Conservation (phyloP, 2,113 vertebrate genomes). For the Amia ocellicauda region DNA sequence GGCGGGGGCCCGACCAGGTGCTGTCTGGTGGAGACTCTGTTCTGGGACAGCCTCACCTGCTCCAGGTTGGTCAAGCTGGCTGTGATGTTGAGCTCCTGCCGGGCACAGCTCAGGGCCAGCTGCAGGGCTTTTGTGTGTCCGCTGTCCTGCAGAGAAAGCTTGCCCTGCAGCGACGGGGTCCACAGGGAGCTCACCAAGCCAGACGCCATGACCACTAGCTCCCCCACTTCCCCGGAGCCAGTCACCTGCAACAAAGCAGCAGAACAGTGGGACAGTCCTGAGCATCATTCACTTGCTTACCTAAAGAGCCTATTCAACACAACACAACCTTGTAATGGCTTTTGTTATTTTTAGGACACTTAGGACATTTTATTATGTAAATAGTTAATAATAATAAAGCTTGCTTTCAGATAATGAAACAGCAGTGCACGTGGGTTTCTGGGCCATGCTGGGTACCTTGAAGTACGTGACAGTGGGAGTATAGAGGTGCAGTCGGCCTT, state of each 20-base stretch:
- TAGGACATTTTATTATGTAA: no score
- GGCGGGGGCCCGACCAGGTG: no score
- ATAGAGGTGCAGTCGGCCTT: conserved; percentile 67
- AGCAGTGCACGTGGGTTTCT: no score
- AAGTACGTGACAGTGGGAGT: conserved; percentile 69
- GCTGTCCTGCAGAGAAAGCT: conserved; percentile 64
- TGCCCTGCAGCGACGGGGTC: conserved; percentile 61
- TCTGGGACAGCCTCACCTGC: no score
- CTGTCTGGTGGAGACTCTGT: no score
- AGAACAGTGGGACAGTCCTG: no score
- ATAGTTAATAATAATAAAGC: no score
- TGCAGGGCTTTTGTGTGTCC: conserved; percentile 57
- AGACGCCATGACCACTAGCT: conserved; percentile 61
- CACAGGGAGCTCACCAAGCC: conserved; percentile 69
- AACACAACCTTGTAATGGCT: no score
- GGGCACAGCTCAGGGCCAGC: conserved; percentile 61
- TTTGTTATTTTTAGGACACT: no score
- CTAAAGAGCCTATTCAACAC: no score
- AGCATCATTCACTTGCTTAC: no score
- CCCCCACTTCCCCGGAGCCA: conserved; percentile 52
- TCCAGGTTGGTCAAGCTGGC: conserved; percentile 54
- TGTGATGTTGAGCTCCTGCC: conserved; percentile 66
- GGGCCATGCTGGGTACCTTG: conserved; percentile 45
- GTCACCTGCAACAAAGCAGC: conserved; percentile 55
- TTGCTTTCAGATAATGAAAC: neutral